These are phyloP conservation scores for Eidolon dupreanum DNA, from an alignment of 2,797 vertebrate species.

Conservation along the genomic window DNA sequence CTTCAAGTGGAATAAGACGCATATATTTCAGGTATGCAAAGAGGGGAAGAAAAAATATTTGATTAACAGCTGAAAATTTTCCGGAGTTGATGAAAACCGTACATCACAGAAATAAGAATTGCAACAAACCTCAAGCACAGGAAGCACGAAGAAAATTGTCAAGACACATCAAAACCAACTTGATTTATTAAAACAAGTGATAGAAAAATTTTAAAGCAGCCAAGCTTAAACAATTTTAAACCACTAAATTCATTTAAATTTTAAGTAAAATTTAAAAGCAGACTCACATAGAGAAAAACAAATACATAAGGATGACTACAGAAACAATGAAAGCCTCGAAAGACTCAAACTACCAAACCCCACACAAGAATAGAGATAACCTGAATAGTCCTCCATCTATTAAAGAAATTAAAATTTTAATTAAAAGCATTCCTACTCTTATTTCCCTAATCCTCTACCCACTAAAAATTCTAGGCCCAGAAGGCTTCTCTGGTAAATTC, in stretches of 20 bases:
- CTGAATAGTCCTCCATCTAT: background rate
- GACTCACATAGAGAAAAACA: background rate
- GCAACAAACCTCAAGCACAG: background rate
- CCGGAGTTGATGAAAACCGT: background rate
- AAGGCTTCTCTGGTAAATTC: background rate
- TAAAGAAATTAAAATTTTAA: background rate
- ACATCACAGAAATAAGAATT: background rate
- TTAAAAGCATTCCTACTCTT: background rate
- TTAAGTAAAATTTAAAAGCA: background rate
- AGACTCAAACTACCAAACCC: background rate
- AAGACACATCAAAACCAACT: background rate
- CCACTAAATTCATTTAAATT: background rate
- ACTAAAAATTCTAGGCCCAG: background rate
- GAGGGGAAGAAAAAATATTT: background rate
- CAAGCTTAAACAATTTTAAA: background rate
- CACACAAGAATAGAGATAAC: background rate
- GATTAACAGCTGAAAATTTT: background rate
- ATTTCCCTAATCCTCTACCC: background rate
- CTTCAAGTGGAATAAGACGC: background rate
- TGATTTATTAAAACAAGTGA: background rate
- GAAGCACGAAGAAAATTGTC: background rate
- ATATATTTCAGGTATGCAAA: background rate
- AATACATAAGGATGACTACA: background rate
- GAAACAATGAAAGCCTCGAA: background rate
- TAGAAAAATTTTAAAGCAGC: background rate